Evolutionary conservation across 2,797 vertebrate species (phyloP).

Genomic region (Typhlichthys subterraneus): DNA sequence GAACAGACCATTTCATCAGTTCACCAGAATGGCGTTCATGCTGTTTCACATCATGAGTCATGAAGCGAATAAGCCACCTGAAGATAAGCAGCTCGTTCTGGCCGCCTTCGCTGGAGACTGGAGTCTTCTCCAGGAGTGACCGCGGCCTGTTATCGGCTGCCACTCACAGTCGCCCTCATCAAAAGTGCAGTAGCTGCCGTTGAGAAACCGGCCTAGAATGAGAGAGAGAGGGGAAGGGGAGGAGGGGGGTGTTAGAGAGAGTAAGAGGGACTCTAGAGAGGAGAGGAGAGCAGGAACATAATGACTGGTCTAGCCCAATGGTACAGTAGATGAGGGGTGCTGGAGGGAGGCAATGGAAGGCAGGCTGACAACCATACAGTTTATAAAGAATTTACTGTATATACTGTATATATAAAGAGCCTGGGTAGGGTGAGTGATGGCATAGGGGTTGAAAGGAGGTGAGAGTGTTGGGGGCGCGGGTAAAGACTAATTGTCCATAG

Average conservation of each 20-base stretch:
- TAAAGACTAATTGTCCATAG: conserved; percentile 35
- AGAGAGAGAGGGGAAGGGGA: conserved; percentile 37
- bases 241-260: background rate
- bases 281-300: conserved; percentile 27
- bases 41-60: background rate
- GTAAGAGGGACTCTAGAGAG: conserved; percentile 21
- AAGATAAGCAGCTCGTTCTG: conserved; percentile 64
- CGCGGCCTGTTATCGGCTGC: conserved; percentile 68
- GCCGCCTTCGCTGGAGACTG: conserved; percentile 68
- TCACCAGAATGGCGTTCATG: background rate
- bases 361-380: too few species aligned
- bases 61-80: conserved; percentile 48
- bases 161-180: conserved; percentile 90
- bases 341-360: background rate
- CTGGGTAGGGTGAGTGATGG: conserved; percentile 43
- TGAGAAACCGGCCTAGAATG: conserved; percentile 85
- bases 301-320: conserved; percentile 32
- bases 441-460: conserved; percentile 16
- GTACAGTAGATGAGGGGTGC: background rate
- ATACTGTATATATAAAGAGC: background rate
- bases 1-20: conserved; percentile 6
- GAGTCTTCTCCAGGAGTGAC: conserved; percentile 81
- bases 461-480: background rate
- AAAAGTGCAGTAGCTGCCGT: conserved; percentile 92
- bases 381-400: too few species aligned